Percentiles rank a stretch among this genome's conserved stretches.
These are phyloP conservation scores for Cyclura pinguis DNA, from an alignment of 2,797 vertebrate genomes.

Conservation along the genomic window DNA sequence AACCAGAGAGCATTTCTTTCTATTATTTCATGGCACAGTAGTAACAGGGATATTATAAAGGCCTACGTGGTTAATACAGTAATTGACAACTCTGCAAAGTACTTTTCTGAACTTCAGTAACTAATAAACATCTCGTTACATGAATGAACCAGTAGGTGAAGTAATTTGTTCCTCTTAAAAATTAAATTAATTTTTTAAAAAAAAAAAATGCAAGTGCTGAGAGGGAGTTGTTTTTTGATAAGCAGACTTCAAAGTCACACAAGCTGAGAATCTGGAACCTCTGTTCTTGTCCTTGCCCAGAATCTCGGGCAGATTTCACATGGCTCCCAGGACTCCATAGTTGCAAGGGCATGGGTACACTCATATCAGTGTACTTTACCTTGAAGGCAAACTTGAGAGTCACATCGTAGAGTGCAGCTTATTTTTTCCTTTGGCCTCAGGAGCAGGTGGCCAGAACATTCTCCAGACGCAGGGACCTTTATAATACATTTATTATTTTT, in stretches of 20 bases:
- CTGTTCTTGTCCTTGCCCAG: background rate
- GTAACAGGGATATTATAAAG: no score
- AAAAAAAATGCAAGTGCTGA: no score
- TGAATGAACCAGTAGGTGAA: no score
- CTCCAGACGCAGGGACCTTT: background rate
- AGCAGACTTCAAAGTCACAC: background rate
- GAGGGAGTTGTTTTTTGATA: background rate
- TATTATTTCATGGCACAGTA: no score
- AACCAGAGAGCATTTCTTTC: no score
- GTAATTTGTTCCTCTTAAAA: no score
- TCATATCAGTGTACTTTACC: background rate
- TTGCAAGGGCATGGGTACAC: no score
- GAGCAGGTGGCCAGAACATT: background rate
- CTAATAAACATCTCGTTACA: no score
- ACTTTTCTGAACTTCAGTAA: background rate
- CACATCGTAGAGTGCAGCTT: background rate
- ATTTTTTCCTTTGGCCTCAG: background rate
- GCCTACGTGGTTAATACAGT: no score
- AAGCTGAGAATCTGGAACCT: background rate
- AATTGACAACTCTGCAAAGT: no score
- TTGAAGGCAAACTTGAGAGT: no score
- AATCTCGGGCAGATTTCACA: background rate
- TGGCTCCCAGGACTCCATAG: background rate
- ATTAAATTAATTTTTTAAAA: no score
- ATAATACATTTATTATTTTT: conserved; percentile 58